Conservation (phyloP, 2,888 invertebrate genomes). For the Macrosoma leucophasiata region DNA sequence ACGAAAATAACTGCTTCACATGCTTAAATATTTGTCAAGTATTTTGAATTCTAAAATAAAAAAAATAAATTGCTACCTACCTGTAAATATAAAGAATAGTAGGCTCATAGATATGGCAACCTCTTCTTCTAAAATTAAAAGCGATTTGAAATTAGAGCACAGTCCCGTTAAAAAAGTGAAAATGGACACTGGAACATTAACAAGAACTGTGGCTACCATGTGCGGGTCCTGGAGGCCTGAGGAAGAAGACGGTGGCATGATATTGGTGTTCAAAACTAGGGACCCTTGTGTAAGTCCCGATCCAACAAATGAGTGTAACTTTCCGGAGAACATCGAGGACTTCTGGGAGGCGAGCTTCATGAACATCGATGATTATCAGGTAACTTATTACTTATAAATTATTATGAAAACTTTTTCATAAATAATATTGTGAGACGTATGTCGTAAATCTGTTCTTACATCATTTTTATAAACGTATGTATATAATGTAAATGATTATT, state of each 20-base stretch:
- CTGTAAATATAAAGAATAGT: too few relatives aligned
- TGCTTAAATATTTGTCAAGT: too few relatives aligned
- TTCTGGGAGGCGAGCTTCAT: slow-evolving; percentile 57
- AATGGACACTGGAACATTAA: slow-evolving; percentile 25
- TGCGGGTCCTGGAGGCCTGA: slow-evolving; percentile 70
- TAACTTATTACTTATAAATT: slow-evolving; percentile 23
- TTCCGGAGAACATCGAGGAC: slow-evolving; percentile 66
- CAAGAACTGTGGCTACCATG: slow-evolving; percentile 66
- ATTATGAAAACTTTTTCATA: background rate
- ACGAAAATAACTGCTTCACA: too few relatives aligned
- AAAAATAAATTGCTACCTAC: too few relatives aligned
- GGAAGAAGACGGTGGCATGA: slow-evolving; percentile 63
- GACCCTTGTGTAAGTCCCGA: slow-evolving; percentile 58
- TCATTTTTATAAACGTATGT: too few relatives aligned
- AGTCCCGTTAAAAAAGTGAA: slow-evolving; percentile 51
- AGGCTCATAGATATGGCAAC: slow-evolving; percentile 37
- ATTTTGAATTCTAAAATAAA: slow-evolving; percentile 5
- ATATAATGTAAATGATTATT: background rate
- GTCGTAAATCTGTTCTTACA: background rate
- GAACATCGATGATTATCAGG: slow-evolving; percentile 46
- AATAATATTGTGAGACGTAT: background rate
- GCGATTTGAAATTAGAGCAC: slow-evolving; percentile 35
- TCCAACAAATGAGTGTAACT: slow-evolving; percentile 54
- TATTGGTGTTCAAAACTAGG: slow-evolving; percentile 57
- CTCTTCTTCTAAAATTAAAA: slow-evolving; percentile 36